phyloP scores from a whole-genome alignment of 2,113 vertebrate genomes.

The Eulacestoma nigropectus region DNA sequence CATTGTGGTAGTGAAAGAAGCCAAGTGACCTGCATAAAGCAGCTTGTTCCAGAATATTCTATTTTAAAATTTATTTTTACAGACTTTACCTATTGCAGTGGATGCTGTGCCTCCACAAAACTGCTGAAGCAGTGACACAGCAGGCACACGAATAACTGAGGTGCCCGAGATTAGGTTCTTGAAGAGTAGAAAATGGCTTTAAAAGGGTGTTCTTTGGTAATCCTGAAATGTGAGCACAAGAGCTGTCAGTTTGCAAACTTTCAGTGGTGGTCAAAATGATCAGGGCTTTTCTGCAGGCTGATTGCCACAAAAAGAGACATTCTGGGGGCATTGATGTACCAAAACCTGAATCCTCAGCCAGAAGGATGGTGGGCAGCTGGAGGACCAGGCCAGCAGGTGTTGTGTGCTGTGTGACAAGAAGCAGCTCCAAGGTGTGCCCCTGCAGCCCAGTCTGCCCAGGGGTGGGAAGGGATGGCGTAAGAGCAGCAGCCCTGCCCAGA shows the following conservation, averaged over 20 bases:
- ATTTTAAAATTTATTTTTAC: neutral
- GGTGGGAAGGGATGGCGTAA: fast-evolving
- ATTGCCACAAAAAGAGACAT: neutral
- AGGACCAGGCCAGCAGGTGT: neutral
- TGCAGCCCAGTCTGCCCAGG: neutral
- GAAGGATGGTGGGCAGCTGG: neutral
- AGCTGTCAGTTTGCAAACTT: neutral
- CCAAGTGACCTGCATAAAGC: neutral
- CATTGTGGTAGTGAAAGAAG: neutral
- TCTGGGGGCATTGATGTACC: fast-evolving
- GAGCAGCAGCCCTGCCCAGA: neutral
- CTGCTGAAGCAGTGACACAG: neutral
- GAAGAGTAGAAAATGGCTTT: neutral
- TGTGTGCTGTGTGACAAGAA: fast-evolving
- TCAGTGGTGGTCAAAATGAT: neutral
- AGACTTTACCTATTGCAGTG: neutral
- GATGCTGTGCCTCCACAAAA: neutral
- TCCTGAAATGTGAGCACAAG: neutral
- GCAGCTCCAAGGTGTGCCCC: neutral
- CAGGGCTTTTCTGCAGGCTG: neutral
- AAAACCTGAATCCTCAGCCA: neutral
- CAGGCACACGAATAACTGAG: neutral
- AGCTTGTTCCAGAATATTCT: neutral
- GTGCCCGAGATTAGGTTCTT: neutral
- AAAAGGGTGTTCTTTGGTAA: neutral